Conservation (phyloP, 2,888 invertebrate species). For the Resseliella maxima region DNA sequence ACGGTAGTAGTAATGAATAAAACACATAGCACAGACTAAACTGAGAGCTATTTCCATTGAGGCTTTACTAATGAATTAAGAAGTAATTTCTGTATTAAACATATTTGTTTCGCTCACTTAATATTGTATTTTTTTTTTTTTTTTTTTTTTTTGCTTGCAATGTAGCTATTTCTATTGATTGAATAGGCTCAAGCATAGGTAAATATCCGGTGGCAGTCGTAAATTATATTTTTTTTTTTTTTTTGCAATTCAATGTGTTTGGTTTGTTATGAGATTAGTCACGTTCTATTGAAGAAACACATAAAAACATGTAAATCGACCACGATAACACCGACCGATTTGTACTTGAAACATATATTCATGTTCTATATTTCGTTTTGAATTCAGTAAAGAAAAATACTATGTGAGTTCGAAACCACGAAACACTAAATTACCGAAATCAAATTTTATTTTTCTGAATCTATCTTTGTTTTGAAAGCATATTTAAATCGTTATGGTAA, state of each 20-base stretch:
- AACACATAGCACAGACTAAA: too few species aligned
- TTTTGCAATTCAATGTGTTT: background rate
- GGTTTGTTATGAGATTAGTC: conserved; percentile 42
- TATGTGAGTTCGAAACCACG: background rate
- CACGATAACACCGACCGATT: background rate
- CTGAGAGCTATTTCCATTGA: too few species aligned
- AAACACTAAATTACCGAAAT: too few species aligned
- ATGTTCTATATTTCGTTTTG: conserved; percentile 20
- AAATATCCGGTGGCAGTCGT: background rate
- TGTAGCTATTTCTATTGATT: conserved; percentile 19
- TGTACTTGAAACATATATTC: conserved; percentile 48
- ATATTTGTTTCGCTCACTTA: conserved; percentile 29
- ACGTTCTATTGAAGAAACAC: conserved; percentile 15
- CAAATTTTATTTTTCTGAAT: background rate
- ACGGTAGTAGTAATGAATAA: background rate
- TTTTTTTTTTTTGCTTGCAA: background rate
- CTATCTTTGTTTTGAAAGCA: background rate
- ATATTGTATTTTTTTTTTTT: background rate
- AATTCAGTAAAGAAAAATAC: background rate
- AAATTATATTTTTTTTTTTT: background rate
- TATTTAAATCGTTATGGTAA: background rate
- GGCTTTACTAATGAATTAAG: background rate
- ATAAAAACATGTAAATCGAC: conserved; percentile 16
- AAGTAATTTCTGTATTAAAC: background rate
- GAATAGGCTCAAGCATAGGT: background rate